Evolutionary conservation across 2,888 invertebrate genomes (phyloP).

Genomic region (Hyalella azteca): DNA sequence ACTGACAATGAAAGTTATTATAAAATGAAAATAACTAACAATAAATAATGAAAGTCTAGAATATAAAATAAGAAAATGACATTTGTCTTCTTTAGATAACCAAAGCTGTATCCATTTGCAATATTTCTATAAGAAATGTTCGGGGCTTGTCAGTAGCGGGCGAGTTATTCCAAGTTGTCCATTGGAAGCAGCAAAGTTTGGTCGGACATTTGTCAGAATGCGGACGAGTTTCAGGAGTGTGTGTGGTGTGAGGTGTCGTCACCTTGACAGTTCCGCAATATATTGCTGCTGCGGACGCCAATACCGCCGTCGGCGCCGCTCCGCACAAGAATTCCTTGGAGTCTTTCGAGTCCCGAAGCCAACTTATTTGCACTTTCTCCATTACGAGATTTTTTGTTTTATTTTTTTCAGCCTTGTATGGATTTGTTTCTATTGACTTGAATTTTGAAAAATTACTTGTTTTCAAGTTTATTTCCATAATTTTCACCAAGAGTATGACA

Average conservation of each 20-base stretch:
- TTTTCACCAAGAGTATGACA: too few relatives aligned
- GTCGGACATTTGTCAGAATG: constrained; percentile 4
- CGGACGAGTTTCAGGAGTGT: not conserved
- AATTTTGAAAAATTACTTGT: too few relatives aligned
- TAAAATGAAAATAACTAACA: too few relatives aligned
- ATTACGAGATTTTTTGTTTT: too few relatives aligned
- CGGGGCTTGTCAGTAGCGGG: constrained; percentile 3
- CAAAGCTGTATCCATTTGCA: not conserved
- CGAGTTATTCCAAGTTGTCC: constrained; percentile 32
- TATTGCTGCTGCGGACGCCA: constrained; percentile 6
- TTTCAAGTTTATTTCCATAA: too few relatives aligned
- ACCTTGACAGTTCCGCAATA: not conserved
- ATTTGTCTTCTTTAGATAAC: not conserved
- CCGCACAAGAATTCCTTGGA: not conserved
- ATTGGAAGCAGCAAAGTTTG: constrained; percentile 37
- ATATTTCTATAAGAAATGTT: constrained; percentile 20
- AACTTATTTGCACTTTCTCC: not conserved
- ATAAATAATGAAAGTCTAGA: too few relatives aligned
- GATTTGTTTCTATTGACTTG: too few relatives aligned
- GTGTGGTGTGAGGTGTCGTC: not conserved
- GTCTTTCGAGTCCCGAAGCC: not conserved
- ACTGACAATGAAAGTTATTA: too few relatives aligned
- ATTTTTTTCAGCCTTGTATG: too few relatives aligned
- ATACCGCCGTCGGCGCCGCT: constrained; percentile 16
- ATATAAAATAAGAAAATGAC: too few relatives aligned